Conservation (phyloP, 2,797 vertebrate genomes). For the Xiphophorus birchmanni region DNA sequence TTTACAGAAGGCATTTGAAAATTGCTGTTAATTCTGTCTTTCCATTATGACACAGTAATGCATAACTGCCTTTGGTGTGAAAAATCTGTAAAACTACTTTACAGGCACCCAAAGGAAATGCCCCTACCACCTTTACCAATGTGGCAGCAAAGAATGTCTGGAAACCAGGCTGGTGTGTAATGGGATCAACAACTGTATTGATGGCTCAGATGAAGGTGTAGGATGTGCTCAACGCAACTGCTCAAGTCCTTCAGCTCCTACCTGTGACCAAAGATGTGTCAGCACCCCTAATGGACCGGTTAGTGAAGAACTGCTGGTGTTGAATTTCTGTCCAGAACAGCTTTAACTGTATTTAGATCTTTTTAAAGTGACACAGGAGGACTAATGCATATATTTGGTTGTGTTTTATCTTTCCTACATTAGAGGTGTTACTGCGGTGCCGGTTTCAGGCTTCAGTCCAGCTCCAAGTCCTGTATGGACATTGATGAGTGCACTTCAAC, state of each 20-base stretch:
- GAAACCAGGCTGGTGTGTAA: constrained; percentile 81
- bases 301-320: constrained; percentile 57
- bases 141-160: constrained; percentile 81
- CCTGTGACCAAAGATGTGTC: constrained; percentile 84
- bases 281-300: constrained; percentile 86
- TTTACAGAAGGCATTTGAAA: too few relatives aligned
- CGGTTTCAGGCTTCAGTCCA: constrained; percentile 76
- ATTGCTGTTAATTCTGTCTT: background rate
- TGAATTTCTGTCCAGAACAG: background rate
- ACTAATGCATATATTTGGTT: too few relatives aligned
- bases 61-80: background rate
- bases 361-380: background rate
- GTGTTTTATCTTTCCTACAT: background rate
- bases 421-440: constrained; percentile 83
- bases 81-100: background rate
- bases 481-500: constrained; percentile 83
- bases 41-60: background rate
- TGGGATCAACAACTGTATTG: constrained; percentile 78
- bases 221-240: constrained; percentile 78
- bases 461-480: constrained; percentile 80
- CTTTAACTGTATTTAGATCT: background rate
- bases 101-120: constrained; percentile 81
- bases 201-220: constrained; percentile 85
- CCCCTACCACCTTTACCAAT: constrained; percentile 79
- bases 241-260: constrained; percentile 53